Percentiles rank a stretch among this genome's conserved stretches.
Evolutionary conservation across 1,140 invertebrate genomes (phyloP).

Genomic region (Diabrotica undecimpunctata): DNA sequence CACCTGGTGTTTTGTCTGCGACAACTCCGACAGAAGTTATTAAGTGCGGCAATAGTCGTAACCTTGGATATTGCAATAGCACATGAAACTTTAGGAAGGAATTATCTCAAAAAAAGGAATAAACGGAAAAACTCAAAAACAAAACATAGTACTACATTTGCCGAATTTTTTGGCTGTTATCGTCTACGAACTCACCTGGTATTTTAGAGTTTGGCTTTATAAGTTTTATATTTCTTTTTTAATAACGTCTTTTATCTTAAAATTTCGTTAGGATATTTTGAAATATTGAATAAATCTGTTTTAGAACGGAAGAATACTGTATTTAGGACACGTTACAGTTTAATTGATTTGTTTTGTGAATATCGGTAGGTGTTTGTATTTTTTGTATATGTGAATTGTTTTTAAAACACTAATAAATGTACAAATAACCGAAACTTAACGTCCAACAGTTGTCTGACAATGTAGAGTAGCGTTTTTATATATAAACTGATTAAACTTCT

Average conservation of each 20-base stretch:
- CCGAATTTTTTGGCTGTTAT: too few relatives aligned
- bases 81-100: too few relatives aligned
- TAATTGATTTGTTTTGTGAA: constrained; percentile 9
- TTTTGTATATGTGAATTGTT: constrained; percentile 12
- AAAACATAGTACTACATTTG: too few relatives aligned
- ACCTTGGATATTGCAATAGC: too few relatives aligned
- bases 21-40: too few relatives aligned
- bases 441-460: constrained; percentile 27
- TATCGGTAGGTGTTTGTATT: constrained; percentile 18
- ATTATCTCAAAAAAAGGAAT: too few relatives aligned
- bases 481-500: constrained; percentile 23
- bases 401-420: constrained; percentile 14
- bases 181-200: too few relatives aligned
- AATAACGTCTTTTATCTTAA: not conserved
- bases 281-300: not conserved
- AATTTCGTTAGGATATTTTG: not conserved
- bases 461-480: constrained; percentile 24
- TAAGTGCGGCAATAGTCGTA: too few relatives aligned
- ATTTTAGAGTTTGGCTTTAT: too few relatives aligned
- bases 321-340: not conserved
- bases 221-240: too few relatives aligned
- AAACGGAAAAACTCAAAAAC: too few relatives aligned
- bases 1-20: too few relatives aligned
- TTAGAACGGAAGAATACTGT: not conserved
- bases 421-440: constrained; percentile 22